phyloP scores from a whole-genome alignment of 1,140 invertebrate genomes.

The Pristionchus pacificus region DNA sequence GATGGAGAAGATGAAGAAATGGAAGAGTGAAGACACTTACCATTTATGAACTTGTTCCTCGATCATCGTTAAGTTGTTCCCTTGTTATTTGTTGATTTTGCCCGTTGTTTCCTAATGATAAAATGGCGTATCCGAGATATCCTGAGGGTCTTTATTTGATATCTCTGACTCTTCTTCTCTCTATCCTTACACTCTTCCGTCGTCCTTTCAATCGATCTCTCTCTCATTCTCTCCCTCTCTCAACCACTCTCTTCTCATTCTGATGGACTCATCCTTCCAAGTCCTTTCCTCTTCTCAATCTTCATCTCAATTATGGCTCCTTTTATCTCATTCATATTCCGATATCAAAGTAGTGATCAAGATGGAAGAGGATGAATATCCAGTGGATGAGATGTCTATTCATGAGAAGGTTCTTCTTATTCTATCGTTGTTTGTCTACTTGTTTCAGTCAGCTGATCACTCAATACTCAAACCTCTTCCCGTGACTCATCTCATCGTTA shows the following conservation, averaged over 20 bases:
- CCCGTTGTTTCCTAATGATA: not conserved
- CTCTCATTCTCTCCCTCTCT: not conserved
- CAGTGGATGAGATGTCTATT: not conserved
- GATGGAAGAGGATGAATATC: no score
- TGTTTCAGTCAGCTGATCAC: no score
- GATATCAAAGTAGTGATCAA: no score
- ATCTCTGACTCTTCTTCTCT: not conserved
- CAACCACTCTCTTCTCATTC: no score
- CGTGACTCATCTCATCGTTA: no score
- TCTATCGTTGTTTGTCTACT: not conserved
- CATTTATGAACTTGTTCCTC: no score
- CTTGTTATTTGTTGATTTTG: not conserved
- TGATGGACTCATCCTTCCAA: no score
- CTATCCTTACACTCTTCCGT: not conserved
- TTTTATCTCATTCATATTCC: not conserved
- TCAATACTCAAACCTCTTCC: no score
- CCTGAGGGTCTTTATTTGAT: no score
- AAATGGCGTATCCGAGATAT: no score
- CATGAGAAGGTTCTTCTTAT: not conserved
- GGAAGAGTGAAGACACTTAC: slow-evolving; percentile 13
- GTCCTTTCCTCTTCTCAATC: not conserved
- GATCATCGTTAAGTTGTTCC: not conserved
- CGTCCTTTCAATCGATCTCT: not conserved
- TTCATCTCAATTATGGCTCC: not conserved
- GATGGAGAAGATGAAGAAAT: slow-evolving; percentile 9